Evolutionary conservation across 2,797 vertebrate species (phyloP), one percentile per base, ranked within the genome.

Genomic region (Vespertilio murinus): DNA sequence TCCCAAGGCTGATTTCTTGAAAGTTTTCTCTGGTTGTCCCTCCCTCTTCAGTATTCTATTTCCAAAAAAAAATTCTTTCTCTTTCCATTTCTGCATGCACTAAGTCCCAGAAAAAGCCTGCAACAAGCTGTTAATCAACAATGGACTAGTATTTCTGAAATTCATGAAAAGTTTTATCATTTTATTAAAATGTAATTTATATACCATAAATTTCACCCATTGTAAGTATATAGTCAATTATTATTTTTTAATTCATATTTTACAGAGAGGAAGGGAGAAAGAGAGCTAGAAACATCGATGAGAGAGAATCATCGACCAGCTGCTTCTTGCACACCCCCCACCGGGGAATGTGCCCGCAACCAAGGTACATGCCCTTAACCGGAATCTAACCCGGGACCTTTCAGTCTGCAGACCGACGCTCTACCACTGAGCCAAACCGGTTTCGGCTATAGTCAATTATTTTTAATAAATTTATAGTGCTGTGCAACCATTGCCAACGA

Each of bases 391-490:
- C n/a, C n/a, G n/a, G n/a, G n/a, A n/a, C n/a, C n/a, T n/a, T n/a
- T n/a, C n/a, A n/a, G n/a, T n/a, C n/a, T n/a, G n/a, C n/a, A n/a
- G n/a, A n/a, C n/a, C n/a, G n/a, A n/a, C n/a, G n/a, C n/a, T n/a
- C n/a, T n/a, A n/a, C n/a, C n/a, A n/a, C n/a, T n/a, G n/a, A n/a
- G n/a, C n/a, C n/a, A n/a, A n/a, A n/a, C n/a, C n/a, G n/a, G n/a
- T n/a, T n/a, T n/a, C n/a, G n/a, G n/a, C n/a, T 33, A 78, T 6
- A 33, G 42, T 17, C 2, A 74, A 64, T 54, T n/a, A 81, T 61
- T 86, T 95, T 73, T 9, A 92, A 28, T 94, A 79, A 87, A 87
- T 78, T 73, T 67, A 40, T 23, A 90, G 45, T 35, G 25, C 14
- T 59, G 18, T 69, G 40, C 47, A 73, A 52, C 13, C 30, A 88